Evolutionary conservation across 2,888 invertebrate species (phyloP).

Genomic region (Drosophila fulvimacula): DNA sequence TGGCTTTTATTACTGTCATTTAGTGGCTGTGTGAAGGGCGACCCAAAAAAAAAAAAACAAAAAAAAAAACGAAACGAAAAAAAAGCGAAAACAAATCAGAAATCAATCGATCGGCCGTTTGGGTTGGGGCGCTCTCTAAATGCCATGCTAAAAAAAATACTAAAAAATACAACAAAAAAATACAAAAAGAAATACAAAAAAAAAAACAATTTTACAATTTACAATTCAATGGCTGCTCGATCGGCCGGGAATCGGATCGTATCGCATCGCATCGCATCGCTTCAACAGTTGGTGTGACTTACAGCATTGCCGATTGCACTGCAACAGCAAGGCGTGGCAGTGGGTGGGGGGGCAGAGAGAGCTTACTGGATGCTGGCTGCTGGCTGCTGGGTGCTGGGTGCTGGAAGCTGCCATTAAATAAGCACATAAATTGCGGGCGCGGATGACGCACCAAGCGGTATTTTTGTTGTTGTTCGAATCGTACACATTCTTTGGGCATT

Average conservation of each 20-base stretch:
- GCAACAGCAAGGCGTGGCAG: conserved; percentile 49
- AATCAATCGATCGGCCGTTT: conserved; percentile 48
- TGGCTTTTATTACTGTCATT: conserved; percentile 66
- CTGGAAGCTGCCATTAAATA: conserved; percentile 52
- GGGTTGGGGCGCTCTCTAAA: conserved; percentile 14
- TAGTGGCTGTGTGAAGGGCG: conserved; percentile 58
- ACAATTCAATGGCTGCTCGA: conserved; percentile 71
- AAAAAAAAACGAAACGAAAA: conserved; percentile 15
- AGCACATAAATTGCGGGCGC: conserved; percentile 67
- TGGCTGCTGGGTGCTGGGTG: conserved; percentile 19
- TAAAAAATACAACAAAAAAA: conserved; percentile 9
- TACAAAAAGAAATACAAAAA: conserved; percentile 20
- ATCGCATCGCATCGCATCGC: conserved; percentile 14
- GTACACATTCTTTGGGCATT: conserved; percentile 47
- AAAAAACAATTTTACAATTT: conserved; percentile 41
- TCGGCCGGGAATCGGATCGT: conserved; percentile 18
- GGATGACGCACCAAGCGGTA: conserved; percentile 64
- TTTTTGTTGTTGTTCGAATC: conserved; percentile 27
- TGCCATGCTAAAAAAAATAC: conserved; percentile 15
- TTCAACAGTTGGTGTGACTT: conserved; percentile 71
- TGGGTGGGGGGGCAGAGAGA: not conserved
- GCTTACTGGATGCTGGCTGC: conserved; percentile 5
- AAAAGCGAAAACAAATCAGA: conserved; percentile 29
- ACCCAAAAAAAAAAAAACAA: conserved; percentile 30
- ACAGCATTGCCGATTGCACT: conserved; percentile 59